Evolutionary conservation across 92 coral and sea anemone genomes (phyloP), one percentile per base, ranked within the genome.

Genomic region (Diadumene lineata): DNA sequence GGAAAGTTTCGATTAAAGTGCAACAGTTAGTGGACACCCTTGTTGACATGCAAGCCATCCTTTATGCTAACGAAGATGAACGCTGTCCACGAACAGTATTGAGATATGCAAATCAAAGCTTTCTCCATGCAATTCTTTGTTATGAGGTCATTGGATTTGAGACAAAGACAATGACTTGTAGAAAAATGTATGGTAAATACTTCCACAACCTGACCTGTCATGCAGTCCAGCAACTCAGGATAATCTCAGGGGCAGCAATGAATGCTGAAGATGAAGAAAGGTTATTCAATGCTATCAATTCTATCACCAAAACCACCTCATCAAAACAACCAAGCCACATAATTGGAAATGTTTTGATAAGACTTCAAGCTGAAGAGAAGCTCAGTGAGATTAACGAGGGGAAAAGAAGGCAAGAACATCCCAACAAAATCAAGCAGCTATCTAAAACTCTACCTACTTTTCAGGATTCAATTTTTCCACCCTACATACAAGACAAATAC

Each of bases 281-380:
- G 32, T n/a, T 34, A 13, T 70, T 81, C 43, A 62, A 58, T 31
- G 56, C 88, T 22, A 77, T 71, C 53, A 78, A 64, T 23, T 31
- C 46, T 72, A 78, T 83, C 34, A 83, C 78, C 11, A 82, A 70
- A 65, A 28, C 84, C 9, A 78, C 87, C 17, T 82, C 87, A n/a
- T 76, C 82, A 34, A 76, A 82, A 56, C 77, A 38, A 28, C 74
- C 88, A 0, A 10, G 60, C 1, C 84, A 83, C 16, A 24, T 83
- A 4, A 78, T 62, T 30, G 60, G 84, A 29, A 77, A 83, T 66
- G 68, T 43, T 56, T 63, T 78, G 21, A 33, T 83, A 34, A 64
- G 79, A 23, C 25, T 77, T 1, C 84, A 78, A 43, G 62, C 63
- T 33, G 88, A 83, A 43, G 69, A 70, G n/a, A n/a, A 22, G n/a